Evolutionary conservation across 1,140 invertebrate genomes (phyloP).

Genomic region (Diachasmimorpha longicaudata): DNA sequence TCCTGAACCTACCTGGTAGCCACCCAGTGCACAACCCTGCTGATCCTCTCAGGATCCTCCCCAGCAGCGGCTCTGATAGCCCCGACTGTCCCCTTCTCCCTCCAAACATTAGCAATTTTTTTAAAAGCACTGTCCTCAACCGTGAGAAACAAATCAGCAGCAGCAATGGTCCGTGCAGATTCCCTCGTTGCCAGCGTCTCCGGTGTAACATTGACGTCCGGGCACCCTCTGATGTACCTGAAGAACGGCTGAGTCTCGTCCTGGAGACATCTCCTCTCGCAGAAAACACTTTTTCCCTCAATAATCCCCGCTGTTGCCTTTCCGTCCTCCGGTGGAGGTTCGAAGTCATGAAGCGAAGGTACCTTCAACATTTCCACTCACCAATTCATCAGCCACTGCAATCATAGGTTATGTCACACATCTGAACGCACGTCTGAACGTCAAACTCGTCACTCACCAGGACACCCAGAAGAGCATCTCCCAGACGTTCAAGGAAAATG

Average conservation of each 20-base stretch:
- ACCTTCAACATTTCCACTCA: conserved; percentile 48
- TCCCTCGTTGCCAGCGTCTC: conserved; percentile 56
- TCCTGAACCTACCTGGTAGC: conserved; percentile 42
- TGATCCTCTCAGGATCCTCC: conserved; percentile 52
- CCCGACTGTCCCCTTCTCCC: conserved; percentile 67
- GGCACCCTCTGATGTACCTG: conserved; percentile 47
- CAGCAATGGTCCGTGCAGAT: conserved; percentile 46
- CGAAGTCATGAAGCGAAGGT: conserved; percentile 47
- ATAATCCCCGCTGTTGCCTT: conserved; percentile 41
- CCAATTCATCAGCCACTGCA: not conserved
- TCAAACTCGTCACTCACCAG: too few relatives aligned
- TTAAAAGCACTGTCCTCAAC: conserved; percentile 58
- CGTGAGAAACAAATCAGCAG: conserved; percentile 57
- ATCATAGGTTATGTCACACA: not conserved
- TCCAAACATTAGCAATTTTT: conserved; percentile 55
- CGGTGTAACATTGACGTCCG: conserved; percentile 47
- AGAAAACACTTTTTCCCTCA: conserved; percentile 34
- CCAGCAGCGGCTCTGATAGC: conserved; percentile 62
- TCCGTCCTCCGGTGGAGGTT: conserved; percentile 39
- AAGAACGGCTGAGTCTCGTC: conserved; percentile 50
- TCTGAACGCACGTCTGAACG: not conserved
- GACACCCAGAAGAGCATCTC: not conserved
- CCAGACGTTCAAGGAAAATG: not conserved
- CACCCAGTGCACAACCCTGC: conserved; percentile 48
- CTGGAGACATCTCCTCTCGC: conserved; percentile 40